Base-by-base conservation (phyloP, 2,113 vertebrate species). In the Corydoras maculifer region DNA sequence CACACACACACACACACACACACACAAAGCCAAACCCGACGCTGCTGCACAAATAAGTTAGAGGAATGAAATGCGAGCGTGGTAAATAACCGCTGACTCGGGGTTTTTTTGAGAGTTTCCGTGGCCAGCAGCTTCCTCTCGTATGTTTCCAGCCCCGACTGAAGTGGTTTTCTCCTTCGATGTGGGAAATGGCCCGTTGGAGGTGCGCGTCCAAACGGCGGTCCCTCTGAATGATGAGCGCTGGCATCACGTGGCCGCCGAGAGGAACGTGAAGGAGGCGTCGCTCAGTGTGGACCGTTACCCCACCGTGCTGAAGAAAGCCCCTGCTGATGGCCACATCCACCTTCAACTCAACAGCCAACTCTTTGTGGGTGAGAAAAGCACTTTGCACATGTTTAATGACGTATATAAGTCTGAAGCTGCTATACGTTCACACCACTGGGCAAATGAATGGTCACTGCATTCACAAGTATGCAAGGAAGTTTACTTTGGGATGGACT, bases 281-380 rank as follows among this genome's bases (percentile, higher is more conserved):
- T 92, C 89, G 1, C 82, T 98, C 13, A 92, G 84, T 65, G 87
- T 98, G 15, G 93, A 98, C 59, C 87, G 88, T 2, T 88, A 94
- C 18, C 88, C 90, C 0, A 86, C 82, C 0, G 87, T 79, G 48
- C 87, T 81, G 0, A 85, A 84, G 14, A 70, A 82, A 55, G 93
- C 95, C 14, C 92, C 94, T 0, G 68, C 88, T 0, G 92, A 96
- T 0, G 96, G 96, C 0, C 96, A 94, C 59, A 89, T 92, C 51
- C 93, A 91, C 48, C 75, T 98, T 53, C 95, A 96, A 78, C 93
- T 98, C 69, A 97, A 96, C 84, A 98, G 96, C 78, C 95, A 97
- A 68, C 88, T 98, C 55, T 98, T 95, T 70, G 93, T 98, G 82
- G 96, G 97, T 99, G 85, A 69, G 93, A 30, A 31, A 2, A 67